Evolutionary conservation across 2,113 vertebrate genomes (phyloP), one percentile per base, ranked within the genome.

Genomic region (Acrocephalus kingi): DNA sequence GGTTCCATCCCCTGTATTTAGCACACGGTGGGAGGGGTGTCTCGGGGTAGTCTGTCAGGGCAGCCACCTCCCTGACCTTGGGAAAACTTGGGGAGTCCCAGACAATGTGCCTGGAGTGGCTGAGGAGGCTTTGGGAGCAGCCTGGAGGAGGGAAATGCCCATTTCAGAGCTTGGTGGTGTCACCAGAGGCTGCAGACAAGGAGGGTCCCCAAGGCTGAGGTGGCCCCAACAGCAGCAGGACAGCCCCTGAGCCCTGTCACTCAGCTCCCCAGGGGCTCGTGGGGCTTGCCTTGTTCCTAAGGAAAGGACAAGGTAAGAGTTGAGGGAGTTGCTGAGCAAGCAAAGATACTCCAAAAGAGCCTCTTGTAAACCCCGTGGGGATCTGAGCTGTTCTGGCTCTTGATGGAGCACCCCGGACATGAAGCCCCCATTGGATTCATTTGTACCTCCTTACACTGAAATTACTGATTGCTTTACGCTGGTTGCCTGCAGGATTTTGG

Each of bases 131-230:
- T 14, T 11, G 61, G 3, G 19, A 81, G 77, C 84, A 84, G 66
- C 56, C 28, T 31, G 33, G 39, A 31, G 78, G 7, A 0, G 63
- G 54, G 56, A 56, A 56, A 18, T 6, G n/a, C 10, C 7, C 4
- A 1, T 75, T 67, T 14, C 48, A 71, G 66, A 63, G 71, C 11
- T 1, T 7, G 3, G 0, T 15, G 3, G 21, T 2, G 1, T 20
- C 5, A 0, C 8, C 10, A 37, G 37, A 54, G 15, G 8, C 46
- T 31, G 46, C 31, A 37, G 31, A 9, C 1, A 2, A 25, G 58
- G 30, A 1, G 4, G 25, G 37, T 54, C 23, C 33, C 31, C 0
- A 0, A 0, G 2, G 62, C 9, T 25, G 35, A 59, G 55, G 48
- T 10, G 33, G 27, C 68, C 48, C 13, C 33, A 45, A 24, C 0